These are phyloP conservation scores for Pocillopora verrucosa DNA, from an alignment of 64 coral and sea anemone species.

Conservation along the genomic window DNA sequence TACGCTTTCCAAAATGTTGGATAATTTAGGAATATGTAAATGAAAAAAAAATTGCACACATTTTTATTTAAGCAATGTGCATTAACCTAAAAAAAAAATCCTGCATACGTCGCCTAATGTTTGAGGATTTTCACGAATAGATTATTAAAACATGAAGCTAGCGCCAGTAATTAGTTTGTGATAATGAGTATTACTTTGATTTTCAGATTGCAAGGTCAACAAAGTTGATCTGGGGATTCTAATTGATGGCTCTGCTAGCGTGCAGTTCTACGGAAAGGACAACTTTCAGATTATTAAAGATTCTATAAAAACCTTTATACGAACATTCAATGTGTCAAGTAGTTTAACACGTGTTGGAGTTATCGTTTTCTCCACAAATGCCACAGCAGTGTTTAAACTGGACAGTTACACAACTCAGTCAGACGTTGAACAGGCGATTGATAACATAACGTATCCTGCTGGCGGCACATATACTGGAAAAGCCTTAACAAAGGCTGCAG, in stretches of 20 bases:
- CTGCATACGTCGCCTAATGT: too few species aligned
- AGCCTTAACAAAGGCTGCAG: conserved; percentile 22
- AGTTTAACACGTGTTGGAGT: conserved; percentile 57
- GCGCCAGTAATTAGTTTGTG: too few species aligned
- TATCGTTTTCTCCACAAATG: conserved; percentile 53
- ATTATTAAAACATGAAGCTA: too few species aligned
- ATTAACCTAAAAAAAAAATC: too few species aligned
- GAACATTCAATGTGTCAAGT: conserved; percentile 55
- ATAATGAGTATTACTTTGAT: neutral
- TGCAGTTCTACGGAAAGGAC: conserved; percentile 42
- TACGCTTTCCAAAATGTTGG: neutral
- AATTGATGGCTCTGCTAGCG: conserved; percentile 77
- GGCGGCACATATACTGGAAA: conserved; percentile 62
- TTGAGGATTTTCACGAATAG: too few species aligned
- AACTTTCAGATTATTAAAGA: conserved; percentile 60
- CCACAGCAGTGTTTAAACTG: conserved; percentile 30
- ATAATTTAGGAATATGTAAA: neutral
- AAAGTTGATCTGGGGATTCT: conserved; percentile 67
- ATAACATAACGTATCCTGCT: conserved; percentile 55
- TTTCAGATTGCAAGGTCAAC: conserved; percentile 59
- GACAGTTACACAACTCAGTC: conserved; percentile 29
- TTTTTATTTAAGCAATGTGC: too few species aligned
- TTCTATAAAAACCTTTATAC: conserved; percentile 54
- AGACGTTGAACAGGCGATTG: conserved; percentile 21
- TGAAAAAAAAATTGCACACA: too few species aligned